A percentile compares a stretch with the other conserved stretches of the same genome.
Conservation (phyloP, 2,797 vertebrate genomes). For the Pyrocephalus nanus region DNA sequence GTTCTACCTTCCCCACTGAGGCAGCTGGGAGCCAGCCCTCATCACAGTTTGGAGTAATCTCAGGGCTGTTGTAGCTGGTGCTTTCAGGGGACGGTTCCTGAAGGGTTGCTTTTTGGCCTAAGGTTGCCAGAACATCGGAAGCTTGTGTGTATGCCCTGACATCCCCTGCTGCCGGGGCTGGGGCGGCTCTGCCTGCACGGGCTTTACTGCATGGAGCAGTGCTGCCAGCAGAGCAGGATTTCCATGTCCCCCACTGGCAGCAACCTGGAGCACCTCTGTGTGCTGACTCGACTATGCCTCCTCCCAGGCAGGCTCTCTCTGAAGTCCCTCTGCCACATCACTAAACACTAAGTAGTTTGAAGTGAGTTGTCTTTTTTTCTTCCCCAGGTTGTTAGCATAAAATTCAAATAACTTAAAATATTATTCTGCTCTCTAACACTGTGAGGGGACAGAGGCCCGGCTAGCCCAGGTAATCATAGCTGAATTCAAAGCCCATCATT, state of each 20-base stretch:
- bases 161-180: neutral
- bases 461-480: slow-evolving; percentile 5
- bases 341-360: neutral
- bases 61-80: neutral
- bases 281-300: neutral
- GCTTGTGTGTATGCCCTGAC: neutral
- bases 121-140: neutral
- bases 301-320: neutral
- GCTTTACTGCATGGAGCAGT: rapidly evolving
- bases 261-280: neutral
- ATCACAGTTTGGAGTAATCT: neutral
- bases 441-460: slow-evolving; percentile 35
- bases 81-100: neutral
- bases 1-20: neutral
- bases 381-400: neutral
- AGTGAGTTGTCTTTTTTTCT: neutral
- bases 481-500: slow-evolving; percentile 13
- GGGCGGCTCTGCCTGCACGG: neutral
- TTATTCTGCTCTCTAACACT: neutral
- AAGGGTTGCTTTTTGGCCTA: neutral
- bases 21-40: neutral
- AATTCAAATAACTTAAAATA: slow-evolving; percentile 44
- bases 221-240: neutral
- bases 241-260: neutral
- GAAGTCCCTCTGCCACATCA: neutral